Base-by-base conservation (phyloP, 37 sponge, comb jelly and placozoan genomes). In the Mnemiopsis leidyi region DNA sequence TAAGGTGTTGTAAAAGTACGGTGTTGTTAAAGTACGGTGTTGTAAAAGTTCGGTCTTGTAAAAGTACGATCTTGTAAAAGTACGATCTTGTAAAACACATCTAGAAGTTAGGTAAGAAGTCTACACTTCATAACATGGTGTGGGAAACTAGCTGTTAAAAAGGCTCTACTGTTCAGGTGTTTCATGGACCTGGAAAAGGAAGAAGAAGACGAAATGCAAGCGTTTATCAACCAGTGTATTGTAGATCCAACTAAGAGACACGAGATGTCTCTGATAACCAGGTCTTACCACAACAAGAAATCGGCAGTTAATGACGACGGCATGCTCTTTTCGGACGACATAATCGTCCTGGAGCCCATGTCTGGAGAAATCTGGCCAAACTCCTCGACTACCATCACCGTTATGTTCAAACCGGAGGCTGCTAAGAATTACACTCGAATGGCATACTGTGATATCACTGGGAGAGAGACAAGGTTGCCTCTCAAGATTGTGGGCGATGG, bases 341-440 rank as follows among this genome's bases (percentile, higher is more conserved):
- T 94, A 33, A 93, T 98, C 36, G 34, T 93, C 16, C 92, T 98
- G 68, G 98, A 97, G n/a, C 98, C 98, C 32, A 71, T 96, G 73
- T 96, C 95, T 38, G 98, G 98, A 38, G 98, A 97, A 23, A 94
- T 98, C 21, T 98, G 99, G 99, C 99, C 99, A 36, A 96, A 98
- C 69, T 95, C 99, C 7, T 94, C 95, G 40, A 95, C 97, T 25
- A 96, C 95, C 26, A 85, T 98, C 13, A 96, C 95, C 36, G 92
- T 98, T 38, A 94, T 94, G 33, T 98, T 98, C 94, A 93, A 92
- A 61, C 99, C 99, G 13, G 92, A 93, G 13, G 94, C 94, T 37
- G 95, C 94, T 32, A 79, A 69, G 34, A 94, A 93, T 92, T 95
- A 95, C 36, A 37, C 48, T 26, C 69, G 94, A 30, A 82, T 94